Base-by-base conservation (phyloP, 2,113 vertebrate species). In the Neofelis nebulosa region DNA sequence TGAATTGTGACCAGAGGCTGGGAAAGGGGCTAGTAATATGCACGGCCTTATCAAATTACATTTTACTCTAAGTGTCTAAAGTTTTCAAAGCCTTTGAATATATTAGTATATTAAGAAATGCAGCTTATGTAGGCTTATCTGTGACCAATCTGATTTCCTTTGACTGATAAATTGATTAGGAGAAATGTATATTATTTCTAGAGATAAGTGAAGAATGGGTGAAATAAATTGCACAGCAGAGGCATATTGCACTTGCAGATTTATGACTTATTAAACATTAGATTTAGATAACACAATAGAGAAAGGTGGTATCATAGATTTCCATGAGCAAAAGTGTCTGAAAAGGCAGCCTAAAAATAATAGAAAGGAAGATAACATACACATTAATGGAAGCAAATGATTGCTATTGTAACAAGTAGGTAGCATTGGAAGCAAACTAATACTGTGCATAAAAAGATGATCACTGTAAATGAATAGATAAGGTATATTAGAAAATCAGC, bases 391-490 rank as follows among this genome's bases (percentile, higher is more conserved):
- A 63, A 31, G 68, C 76, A 78, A 74, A 65, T 0, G 5, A 36
- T 45, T 95, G 66, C 65, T 86, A 88, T 81, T 73, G 68, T 55
- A 95, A 92, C 21, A 74, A 3, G 21, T 69, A 23, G 76, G 45
- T 95, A 52, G 31, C 91, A 33, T 96, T 96, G 68, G 93, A 96
- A 92, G 0, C 57, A 96, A 97, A 97, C 91, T 95, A 85, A 41
- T 96, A 82, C 66, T 91, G 52, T 93, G 33, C 94, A 29, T 97
- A 83, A 91, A 96, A 91, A 92, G 78, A 41, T 97, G 33, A 91
- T 92, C 31, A 83, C 48, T 96, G 1, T 83, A 97, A 97, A 91
- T 82, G 93, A 98, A 95, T 92, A 84, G 71, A 89, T 97, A 97
- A 96, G 3, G 16, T 94, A 4, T 89, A 96, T 95, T 98, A 97